These are phyloP conservation scores for Artibeus lituratus DNA, from an alignment of 2,797 vertebrate species.

Conservation along the genomic window DNA sequence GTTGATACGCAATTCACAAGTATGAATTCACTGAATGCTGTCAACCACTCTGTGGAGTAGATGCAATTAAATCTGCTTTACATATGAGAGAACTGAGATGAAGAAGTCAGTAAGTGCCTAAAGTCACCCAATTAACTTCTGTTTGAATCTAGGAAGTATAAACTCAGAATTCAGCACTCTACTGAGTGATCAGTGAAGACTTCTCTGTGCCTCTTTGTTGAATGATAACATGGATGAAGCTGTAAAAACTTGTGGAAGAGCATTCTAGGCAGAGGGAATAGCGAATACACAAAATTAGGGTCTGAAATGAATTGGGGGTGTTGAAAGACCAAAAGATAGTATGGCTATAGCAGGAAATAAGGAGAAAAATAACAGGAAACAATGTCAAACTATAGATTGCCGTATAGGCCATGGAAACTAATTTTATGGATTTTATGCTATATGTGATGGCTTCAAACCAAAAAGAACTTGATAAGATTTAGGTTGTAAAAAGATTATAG, in stretches of 20 bases:
- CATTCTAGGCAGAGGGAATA: not conserved
- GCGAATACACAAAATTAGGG: not conserved
- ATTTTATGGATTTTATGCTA: not conserved
- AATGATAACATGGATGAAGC: not conserved
- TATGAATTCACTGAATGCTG: not conserved
- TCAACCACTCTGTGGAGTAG: not conserved
- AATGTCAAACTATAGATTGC: not conserved
- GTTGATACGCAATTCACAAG: not conserved
- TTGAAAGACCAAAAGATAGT: not conserved
- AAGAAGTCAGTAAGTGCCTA: not conserved
- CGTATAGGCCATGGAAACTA: not conserved
- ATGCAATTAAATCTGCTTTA: not conserved
- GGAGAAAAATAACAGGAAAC: not conserved
- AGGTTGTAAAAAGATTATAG: not conserved
- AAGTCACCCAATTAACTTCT: not conserved
- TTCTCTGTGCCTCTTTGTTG: not conserved
- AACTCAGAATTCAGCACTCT: not conserved
- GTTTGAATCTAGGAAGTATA: not conserved
- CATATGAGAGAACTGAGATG: not conserved
- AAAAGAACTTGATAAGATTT: not conserved
- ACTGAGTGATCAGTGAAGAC: not conserved
- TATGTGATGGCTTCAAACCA: not conserved
- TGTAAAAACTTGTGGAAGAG: not conserved
- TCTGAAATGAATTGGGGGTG: not conserved
- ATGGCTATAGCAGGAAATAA: not conserved